Evolutionary conservation across 2,113 vertebrate species (phyloP).

Genomic region (Stegostoma tigrinum): DNA sequence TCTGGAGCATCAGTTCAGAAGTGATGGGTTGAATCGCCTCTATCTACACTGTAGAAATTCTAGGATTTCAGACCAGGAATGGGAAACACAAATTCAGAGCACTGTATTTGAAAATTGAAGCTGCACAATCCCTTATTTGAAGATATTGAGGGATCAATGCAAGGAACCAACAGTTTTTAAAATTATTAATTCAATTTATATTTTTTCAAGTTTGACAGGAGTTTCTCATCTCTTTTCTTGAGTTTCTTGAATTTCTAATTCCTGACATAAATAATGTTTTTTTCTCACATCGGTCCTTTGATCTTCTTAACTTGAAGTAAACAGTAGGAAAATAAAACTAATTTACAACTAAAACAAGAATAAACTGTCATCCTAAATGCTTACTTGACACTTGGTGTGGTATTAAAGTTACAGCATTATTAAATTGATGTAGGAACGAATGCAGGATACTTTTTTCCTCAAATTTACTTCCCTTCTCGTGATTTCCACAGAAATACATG

Average conservation of each 20-base stretch:
- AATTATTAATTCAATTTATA: not conserved
- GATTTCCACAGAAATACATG: not conserved
- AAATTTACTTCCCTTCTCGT: not conserved
- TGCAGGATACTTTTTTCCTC: not conserved
- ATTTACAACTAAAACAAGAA: not conserved
- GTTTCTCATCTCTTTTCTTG: not conserved
- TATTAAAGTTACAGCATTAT: not conserved
- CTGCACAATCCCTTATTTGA: not conserved
- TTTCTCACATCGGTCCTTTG: not conserved
- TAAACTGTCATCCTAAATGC: not conserved
- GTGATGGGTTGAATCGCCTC: too few species aligned
- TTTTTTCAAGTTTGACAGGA: not conserved
- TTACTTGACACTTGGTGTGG: not conserved
- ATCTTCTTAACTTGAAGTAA: not conserved
- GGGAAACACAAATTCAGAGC: too few species aligned
- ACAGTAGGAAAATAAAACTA: not conserved
- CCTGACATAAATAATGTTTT: not conserved
- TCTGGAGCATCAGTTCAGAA: too few species aligned
- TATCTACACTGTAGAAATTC: too few species aligned
- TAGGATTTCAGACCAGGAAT: too few species aligned
- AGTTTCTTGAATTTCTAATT: too few species aligned
- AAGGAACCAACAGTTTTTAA: not conserved
- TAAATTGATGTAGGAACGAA: not conserved
- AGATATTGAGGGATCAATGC: not conserved
- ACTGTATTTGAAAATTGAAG: not conserved